Percentiles rank a stretch among this genome's conserved stretches.
phyloP scores from a whole-genome alignment of 2,113 vertebrate species.

The Hydrolagus affinis region DNA sequence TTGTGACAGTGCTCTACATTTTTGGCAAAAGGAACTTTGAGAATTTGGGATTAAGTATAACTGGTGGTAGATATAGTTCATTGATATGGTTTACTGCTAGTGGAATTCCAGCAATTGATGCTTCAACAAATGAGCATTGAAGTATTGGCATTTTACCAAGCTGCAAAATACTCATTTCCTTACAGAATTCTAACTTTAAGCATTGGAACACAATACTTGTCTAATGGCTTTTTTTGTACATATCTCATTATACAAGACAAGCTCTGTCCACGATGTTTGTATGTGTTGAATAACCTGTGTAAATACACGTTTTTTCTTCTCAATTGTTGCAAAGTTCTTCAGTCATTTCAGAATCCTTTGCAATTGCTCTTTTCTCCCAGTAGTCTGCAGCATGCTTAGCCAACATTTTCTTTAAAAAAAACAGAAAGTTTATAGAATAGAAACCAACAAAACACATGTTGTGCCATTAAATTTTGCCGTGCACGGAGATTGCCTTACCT shows the following conservation, averaged over 20 bases:
- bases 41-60: neutral
- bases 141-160: neutral
- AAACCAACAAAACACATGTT: neutral
- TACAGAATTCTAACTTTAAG: neutral
- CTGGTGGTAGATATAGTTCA: neutral
- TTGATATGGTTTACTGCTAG: neutral
- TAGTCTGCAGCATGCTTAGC: constrained; percentile 11
- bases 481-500: constrained; percentile 59
- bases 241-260: neutral
- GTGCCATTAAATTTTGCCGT: neutral
- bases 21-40: neutral
- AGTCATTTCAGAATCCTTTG: constrained; percentile 12
- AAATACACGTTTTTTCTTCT: constrained; percentile 16
- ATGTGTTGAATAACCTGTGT: neutral
- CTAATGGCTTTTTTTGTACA: constrained; percentile 1
- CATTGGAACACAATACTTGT: constrained; percentile 10
- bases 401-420: constrained; percentile 14
- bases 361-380: constrained; percentile 7
- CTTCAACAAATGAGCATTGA: constrained; percentile 14
- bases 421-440: neutral
- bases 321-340: neutral
- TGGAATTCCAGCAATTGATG: neutral
- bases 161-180: neutral
- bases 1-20: neutral
- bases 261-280: neutral